Conservation (phyloP, 2,113 vertebrate species). For the Thalassarche chlororhynchos region DNA sequence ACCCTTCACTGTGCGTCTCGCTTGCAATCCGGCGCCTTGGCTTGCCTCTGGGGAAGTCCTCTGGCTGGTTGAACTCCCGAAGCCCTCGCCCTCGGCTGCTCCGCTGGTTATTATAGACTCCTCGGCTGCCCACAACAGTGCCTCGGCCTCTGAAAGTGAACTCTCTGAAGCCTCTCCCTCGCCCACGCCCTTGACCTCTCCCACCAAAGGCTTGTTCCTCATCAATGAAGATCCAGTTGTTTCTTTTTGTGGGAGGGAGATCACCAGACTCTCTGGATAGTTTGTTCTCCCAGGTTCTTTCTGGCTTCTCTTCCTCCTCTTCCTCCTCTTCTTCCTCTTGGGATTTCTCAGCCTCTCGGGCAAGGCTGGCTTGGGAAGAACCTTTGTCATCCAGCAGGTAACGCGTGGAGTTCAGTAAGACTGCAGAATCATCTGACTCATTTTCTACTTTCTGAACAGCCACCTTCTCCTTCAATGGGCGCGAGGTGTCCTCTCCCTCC, state of each 20-base stretch:
- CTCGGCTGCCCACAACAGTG: not conserved
- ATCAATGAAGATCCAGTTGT: constrained; percentile 98
- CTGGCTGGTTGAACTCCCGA: constrained; percentile 82
- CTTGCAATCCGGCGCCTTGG: constrained; percentile 91
- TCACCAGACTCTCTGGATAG: constrained; percentile 79
- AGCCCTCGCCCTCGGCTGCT: constrained; percentile 79
- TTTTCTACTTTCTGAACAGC: constrained; percentile 64
- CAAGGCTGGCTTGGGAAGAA: constrained; percentile 3
- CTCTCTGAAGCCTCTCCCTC: constrained; percentile 90
- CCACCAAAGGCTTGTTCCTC: constrained; percentile 95
- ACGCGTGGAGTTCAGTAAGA: constrained; percentile 59
- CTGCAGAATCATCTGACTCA: constrained; percentile 78
- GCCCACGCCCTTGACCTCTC: constrained; percentile 84
- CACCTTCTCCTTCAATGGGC: constrained; percentile 78
- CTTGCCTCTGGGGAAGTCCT: constrained; percentile 88
- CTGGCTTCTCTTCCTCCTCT: constrained; percentile 78
- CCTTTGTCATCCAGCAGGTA: constrained; percentile 75
- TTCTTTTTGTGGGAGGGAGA: constrained; percentile 82
- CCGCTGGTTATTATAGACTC: constrained; percentile 76
- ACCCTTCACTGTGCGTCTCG: constrained; percentile 94
- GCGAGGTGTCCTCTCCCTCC: constrained; percentile 79
- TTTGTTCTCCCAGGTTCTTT: constrained; percentile 82
- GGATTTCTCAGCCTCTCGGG: constrained; percentile 73
- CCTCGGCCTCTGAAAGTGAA: constrained; percentile 87
- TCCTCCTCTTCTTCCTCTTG: constrained; percentile 78